phyloP scores from a whole-genome alignment of 2,113 vertebrate species.

The Bufo gargarizans region DNA sequence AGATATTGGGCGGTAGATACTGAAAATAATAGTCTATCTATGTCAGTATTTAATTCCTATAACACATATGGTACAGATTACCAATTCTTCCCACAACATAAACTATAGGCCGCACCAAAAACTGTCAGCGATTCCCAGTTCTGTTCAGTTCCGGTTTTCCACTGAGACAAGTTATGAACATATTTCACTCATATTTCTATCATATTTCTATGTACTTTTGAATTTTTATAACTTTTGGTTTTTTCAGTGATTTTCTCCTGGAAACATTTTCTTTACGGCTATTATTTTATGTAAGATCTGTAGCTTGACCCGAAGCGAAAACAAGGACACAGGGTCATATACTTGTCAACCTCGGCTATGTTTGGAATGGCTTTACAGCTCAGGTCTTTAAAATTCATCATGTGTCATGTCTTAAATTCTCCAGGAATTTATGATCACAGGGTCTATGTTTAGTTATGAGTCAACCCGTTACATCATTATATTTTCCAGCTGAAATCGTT shows the following conservation, averaged over 20 bases:
- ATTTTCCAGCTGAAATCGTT: conserved; percentile 26
- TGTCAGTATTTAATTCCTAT: too few species aligned
- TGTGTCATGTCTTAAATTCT: conserved; percentile 58
- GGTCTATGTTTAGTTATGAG: conserved; percentile 46
- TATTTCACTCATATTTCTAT: background rate
- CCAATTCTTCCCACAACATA: too few species aligned
- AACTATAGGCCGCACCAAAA: background rate
- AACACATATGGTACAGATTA: too few species aligned
- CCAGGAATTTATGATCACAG: conserved; percentile 41
- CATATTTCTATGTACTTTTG: background rate
- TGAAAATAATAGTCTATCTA: too few species aligned
- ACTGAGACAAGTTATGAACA: background rate
- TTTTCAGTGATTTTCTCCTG: background rate
- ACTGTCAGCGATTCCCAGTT: background rate
- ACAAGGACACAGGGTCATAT: conserved; percentile 32
- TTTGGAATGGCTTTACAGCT: conserved; percentile 47
- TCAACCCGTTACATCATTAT: conserved; percentile 42
- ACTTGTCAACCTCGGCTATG: conserved; percentile 50
- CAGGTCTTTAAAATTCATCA: conserved; percentile 48
- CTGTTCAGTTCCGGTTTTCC: background rate
- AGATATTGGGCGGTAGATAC: too few species aligned
- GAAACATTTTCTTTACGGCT: background rate
- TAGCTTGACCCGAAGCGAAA: conserved; percentile 18
- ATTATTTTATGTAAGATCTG: conserved; percentile 16
- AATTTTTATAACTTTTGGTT: background rate